phyloP scores from a whole-genome alignment of 2,888 invertebrate species.

The Rhodophaea formosa region DNA sequence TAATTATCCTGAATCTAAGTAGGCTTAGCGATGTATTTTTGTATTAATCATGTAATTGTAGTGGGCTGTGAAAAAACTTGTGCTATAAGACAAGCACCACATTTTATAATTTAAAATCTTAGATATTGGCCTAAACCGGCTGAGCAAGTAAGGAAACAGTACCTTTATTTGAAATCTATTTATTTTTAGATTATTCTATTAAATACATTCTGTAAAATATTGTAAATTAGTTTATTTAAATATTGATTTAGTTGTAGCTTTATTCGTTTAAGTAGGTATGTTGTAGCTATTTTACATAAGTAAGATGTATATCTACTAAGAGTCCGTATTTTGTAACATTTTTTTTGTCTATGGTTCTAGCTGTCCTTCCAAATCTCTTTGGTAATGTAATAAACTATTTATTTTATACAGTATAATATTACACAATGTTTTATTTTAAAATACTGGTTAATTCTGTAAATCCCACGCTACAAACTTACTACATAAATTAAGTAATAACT shows the following conservation, averaged over 20 bases:
- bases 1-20: background rate
- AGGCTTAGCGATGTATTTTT: slow-evolving; percentile 21
- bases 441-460: too few relatives aligned
- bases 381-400: slow-evolving; percentile 6
- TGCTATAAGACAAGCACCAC: background rate
- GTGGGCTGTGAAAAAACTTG: slow-evolving; percentile 16
- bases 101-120: background rate
- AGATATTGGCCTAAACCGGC: slow-evolving; percentile 12
- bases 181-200: background rate
- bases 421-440: background rate
- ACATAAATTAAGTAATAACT: too few relatives aligned
- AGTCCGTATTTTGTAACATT: slow-evolving; percentile 3
- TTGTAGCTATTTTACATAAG: background rate
- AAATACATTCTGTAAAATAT: background rate
- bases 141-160: background rate
- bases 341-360: background rate
- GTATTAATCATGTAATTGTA: slow-evolving; percentile 16
- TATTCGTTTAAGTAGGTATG: background rate
- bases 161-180: background rate
- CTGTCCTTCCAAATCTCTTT: slow-evolving; percentile 10
- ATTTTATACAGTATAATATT: background rate
- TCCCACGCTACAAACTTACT: too few relatives aligned
- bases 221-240: background rate
- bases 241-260: background rate
- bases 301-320: background rate